Percentiles rank a stretch among this genome's conserved stretches.
phyloP scores from a whole-genome alignment of 2,888 invertebrate genomes.

The Philonicus albiceps region DNA sequence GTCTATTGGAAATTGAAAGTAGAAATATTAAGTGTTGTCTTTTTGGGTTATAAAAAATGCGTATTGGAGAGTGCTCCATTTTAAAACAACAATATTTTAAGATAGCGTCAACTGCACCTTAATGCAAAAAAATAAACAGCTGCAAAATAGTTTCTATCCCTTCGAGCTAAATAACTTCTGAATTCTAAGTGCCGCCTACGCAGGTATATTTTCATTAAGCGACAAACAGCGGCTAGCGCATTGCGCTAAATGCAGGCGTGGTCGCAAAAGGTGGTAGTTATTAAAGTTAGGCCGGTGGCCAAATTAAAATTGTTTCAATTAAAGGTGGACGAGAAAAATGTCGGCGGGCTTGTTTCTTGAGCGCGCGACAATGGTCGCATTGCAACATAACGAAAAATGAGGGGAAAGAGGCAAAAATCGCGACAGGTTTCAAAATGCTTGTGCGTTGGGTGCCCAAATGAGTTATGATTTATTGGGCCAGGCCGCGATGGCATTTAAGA shows the following conservation, averaged over 20 bases:
- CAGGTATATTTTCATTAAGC: neutral
- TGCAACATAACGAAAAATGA: neutral
- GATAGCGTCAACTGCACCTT: neutral
- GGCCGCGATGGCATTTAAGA: constrained; percentile 19
- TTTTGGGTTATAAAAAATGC: too few relatives aligned
- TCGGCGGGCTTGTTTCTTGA: neutral
- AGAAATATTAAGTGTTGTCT: neutral
- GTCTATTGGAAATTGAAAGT: neutral
- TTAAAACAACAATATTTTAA: neutral
- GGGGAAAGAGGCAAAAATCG: neutral
- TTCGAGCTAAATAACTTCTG: neutral
- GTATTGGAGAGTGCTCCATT: too few relatives aligned
- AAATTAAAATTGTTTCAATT: neutral
- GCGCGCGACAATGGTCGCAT: neutral
- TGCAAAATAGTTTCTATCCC: neutral
- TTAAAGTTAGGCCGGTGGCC: neutral
- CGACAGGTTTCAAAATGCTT: neutral
- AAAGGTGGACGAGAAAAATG: neutral
- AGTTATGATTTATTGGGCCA: constrained; percentile 30
- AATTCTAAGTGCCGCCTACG: neutral
- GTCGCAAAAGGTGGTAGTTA: neutral
- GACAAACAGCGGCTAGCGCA: neutral
- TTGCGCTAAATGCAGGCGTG: neutral
- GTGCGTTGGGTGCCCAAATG: neutral
- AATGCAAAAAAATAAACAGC: neutral